These are phyloP conservation scores for Drosophila kambysellisi DNA, from an alignment of 2,888 invertebrate genomes.

Conservation along the genomic window DNA sequence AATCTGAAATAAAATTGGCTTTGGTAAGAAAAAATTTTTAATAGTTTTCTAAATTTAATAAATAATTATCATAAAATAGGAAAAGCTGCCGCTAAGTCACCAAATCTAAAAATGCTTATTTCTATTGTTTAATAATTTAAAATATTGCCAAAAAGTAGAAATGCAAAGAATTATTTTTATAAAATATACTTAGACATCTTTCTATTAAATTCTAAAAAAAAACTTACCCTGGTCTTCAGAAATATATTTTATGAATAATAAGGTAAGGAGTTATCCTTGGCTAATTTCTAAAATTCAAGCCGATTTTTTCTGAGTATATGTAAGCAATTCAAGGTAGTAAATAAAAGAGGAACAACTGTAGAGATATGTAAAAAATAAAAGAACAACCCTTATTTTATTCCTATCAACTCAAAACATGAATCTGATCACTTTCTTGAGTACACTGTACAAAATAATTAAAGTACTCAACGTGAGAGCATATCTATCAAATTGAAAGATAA, in stretches of 20 bases:
- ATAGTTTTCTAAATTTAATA: too few relatives aligned
- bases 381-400: not conserved
- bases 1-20: too few relatives aligned
- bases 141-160: not conserved
- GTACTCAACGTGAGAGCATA: too few relatives aligned
- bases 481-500: conserved; percentile 3
- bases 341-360: too few relatives aligned
- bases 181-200: not conserved
- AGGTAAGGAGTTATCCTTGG: not conserved
- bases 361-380: not conserved
- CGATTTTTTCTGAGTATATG: not conserved
- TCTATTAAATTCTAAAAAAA: not conserved
- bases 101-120: too few relatives aligned
- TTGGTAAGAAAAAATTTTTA: too few relatives aligned
- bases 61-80: too few relatives aligned
- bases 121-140: not conserved
- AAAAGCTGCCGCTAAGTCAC: too few relatives aligned
- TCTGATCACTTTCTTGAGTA: not conserved
- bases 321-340: not conserved
- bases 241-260: not conserved
- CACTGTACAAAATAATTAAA: not conserved
- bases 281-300: not conserved
- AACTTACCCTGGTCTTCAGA: fast-evolving
- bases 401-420: not conserved
- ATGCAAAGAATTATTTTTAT: not conserved